A percentile compares a stretch with the other conserved stretches of the same genome.
Evolutionary conservation across 2,797 vertebrate species (phyloP).

Genomic region (Sebastes alutus): DNA sequence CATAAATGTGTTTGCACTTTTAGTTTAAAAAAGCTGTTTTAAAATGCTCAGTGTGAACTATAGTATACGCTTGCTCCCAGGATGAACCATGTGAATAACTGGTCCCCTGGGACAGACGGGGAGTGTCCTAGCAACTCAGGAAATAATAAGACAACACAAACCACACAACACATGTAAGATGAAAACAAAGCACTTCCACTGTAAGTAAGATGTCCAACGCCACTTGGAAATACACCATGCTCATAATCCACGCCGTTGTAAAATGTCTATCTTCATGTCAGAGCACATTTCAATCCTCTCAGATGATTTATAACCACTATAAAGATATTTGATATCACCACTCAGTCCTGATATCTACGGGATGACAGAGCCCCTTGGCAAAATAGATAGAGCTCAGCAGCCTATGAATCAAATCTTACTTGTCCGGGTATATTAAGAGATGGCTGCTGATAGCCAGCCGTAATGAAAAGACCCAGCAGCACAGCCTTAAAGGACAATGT

Average conservation of each 20-base stretch:
- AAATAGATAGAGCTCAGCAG: slow-evolving; percentile 65
- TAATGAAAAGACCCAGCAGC: slow-evolving; percentile 56
- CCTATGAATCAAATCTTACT: slow-evolving; percentile 70
- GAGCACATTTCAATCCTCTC: slow-evolving; percentile 49
- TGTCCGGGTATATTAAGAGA: slow-evolving; percentile 59
- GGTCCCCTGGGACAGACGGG: background rate
- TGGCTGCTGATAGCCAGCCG: slow-evolving; percentile 48
- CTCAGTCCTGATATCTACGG: slow-evolving; percentile 54
- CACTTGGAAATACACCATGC: background rate
- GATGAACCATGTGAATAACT: slow-evolving; percentile 6
- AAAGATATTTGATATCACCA: slow-evolving; percentile 54
- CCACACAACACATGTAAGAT: background rate
- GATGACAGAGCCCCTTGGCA: slow-evolving; percentile 50
- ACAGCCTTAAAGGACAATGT: slow-evolving; percentile 20
- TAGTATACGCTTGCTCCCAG: slow-evolving; percentile 1
- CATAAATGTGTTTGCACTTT: background rate
- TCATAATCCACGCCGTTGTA: slow-evolving; percentile 19
- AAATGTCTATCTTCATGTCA: slow-evolving; percentile 32
- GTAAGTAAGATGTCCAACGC: slow-evolving; percentile 1
- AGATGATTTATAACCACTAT: slow-evolving; percentile 62
- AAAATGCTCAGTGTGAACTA: background rate
- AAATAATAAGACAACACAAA: slow-evolving; percentile 32
- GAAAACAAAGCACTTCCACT: slow-evolving; percentile 30
- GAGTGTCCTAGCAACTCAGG: slow-evolving; percentile 35
- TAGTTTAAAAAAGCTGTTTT: background rate